Percentiles rank a stretch among this genome's conserved stretches.
phyloP scores from a whole-genome alignment of 1,140 invertebrate genomes.

The Caerostris darwini region DNA sequence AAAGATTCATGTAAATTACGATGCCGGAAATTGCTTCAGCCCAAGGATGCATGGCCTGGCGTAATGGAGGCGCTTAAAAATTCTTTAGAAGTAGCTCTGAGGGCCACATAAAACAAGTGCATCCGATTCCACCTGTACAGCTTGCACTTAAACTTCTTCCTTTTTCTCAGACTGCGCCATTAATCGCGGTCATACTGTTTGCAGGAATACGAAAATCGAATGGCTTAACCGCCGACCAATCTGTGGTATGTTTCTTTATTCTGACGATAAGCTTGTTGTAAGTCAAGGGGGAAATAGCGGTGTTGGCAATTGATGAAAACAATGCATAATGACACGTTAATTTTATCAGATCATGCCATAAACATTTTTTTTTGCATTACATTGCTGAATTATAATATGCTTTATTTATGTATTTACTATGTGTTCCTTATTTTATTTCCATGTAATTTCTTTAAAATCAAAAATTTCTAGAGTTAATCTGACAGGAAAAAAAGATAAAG shows the following conservation, averaged over 20 bases:
- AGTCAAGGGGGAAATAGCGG: not conserved
- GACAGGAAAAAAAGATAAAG: too few relatives aligned
- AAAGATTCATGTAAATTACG: slow-evolving; percentile 54
- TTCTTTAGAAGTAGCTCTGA: not conserved
- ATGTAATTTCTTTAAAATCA: too few relatives aligned
- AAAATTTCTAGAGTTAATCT: too few relatives aligned
- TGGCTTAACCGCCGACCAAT: not conserved
- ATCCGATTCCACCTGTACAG: not conserved
- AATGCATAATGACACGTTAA: too few relatives aligned
- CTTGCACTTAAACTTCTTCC: not conserved
- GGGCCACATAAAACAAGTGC: not conserved
- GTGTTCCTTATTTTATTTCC: too few relatives aligned
- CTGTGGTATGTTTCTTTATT: not conserved
- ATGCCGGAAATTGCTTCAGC: not conserved
- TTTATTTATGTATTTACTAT: too few relatives aligned
- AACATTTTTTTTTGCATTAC: too few relatives aligned
- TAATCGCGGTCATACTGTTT: not conserved
- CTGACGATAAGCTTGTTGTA: not conserved
- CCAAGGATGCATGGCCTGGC: not conserved
- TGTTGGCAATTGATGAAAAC: not conserved
- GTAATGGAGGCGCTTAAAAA: not conserved
- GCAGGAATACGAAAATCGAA: not conserved
- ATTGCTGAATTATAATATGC: too few relatives aligned
- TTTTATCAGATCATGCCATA: too few relatives aligned
- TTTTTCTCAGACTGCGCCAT: not conserved